Percentiles rank a stretch among this genome's conserved stretches.
phyloP scores from a whole-genome alignment of 2,113 vertebrate species.

The Plecturocebus donacophilus region DNA sequence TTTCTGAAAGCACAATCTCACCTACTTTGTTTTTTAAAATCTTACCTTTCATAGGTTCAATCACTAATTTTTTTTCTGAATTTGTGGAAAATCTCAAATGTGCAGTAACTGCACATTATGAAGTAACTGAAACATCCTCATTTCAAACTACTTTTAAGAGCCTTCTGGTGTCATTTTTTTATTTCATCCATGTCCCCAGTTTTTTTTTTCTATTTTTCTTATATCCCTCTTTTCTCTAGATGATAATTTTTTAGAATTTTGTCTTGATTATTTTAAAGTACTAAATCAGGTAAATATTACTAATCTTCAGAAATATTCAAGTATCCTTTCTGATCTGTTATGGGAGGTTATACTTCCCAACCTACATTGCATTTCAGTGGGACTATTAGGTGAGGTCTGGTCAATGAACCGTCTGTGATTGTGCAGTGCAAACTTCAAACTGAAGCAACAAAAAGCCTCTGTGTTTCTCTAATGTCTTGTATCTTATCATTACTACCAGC shows the following conservation, averaged over 20 bases:
- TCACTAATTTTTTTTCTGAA: not conserved
- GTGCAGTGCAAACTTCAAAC: not conserved
- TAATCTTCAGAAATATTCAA: not conserved
- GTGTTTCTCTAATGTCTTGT: not conserved
- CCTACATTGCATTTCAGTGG: too few species aligned
- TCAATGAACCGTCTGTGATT: not conserved
- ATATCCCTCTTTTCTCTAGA: not conserved
- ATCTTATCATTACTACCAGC: not conserved
- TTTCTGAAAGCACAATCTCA: not conserved
- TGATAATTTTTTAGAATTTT: not conserved
- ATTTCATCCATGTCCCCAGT: not conserved
- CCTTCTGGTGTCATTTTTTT: not conserved
- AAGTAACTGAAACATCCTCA: not conserved
- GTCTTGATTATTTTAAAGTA: not conserved
- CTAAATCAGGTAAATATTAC: not conserved
- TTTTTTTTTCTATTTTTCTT: not conserved
- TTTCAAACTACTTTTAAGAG: not conserved
- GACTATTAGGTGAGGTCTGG: not conserved
- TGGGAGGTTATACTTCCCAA: not conserved
- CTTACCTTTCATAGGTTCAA: not conserved
- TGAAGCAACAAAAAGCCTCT: not conserved
- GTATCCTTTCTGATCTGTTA: not conserved
- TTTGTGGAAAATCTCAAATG: not conserved
- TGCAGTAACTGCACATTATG: not conserved
- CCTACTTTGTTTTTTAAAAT: not conserved